These are phyloP conservation scores for Luperina testacea DNA, from an alignment of 2,888 invertebrate species.

Conservation along the genomic window DNA sequence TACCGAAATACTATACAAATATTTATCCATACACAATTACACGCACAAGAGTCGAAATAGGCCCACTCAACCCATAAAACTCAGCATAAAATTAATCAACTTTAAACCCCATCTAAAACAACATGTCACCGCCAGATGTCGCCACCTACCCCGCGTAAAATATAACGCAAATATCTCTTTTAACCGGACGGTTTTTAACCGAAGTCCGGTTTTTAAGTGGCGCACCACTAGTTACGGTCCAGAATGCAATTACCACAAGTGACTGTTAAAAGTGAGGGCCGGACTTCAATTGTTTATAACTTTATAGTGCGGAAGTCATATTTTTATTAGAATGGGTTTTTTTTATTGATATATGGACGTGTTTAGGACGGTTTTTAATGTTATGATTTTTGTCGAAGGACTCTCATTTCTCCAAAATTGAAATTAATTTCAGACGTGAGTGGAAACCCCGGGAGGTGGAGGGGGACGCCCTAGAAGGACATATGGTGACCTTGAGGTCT, in stretches of 20 bases:
- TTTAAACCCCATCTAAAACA: slow-evolving; percentile 49
- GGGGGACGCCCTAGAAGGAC: too few relatives aligned
- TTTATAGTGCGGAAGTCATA: slow-evolving; percentile 24
- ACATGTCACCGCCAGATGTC: slow-evolving; percentile 51
- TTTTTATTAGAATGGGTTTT: slow-evolving; percentile 35
- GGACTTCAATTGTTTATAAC: slow-evolving; percentile 43
- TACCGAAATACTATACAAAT: background rate
- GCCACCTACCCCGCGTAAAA: slow-evolving; percentile 35
- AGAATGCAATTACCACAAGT: slow-evolving; percentile 58
- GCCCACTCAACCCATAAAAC: slow-evolving; percentile 5
- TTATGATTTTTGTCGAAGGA: too few relatives aligned
- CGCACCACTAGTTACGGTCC: slow-evolving; percentile 45
- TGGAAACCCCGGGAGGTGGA: too few relatives aligned
- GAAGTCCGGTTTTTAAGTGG: slow-evolving; percentile 58
- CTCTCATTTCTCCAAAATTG: too few relatives aligned
- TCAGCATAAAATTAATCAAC: slow-evolving; percentile 50
- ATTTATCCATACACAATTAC: background rate
- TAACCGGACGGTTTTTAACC: slow-evolving; percentile 49
- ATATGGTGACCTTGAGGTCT: too few relatives aligned
- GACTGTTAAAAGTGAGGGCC: slow-evolving; percentile 44
- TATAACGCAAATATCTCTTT: slow-evolving; percentile 55
- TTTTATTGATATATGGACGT: slow-evolving; percentile 7
- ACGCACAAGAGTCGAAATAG: slow-evolving; percentile 1
- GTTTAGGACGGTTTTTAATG: background rate
- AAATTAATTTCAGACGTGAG: too few relatives aligned